Evolutionary conservation across 2,113 vertebrate species (phyloP).

Genomic region (Nyctereutes procyonoides): DNA sequence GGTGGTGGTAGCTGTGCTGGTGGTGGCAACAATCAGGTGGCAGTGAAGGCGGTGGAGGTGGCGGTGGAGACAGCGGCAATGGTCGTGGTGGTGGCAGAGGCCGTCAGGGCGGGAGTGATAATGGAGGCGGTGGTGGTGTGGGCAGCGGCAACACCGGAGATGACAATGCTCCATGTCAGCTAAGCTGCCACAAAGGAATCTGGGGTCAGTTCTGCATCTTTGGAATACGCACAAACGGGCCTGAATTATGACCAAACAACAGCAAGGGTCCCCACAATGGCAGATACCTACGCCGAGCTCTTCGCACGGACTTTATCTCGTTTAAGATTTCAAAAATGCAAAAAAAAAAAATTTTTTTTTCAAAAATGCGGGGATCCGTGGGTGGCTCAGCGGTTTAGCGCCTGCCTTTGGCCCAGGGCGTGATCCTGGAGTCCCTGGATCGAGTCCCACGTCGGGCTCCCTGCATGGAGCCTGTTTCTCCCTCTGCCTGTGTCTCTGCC

Average conservation of each 20-base stretch:
- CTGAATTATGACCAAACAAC: neutral
- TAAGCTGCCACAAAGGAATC: neutral
- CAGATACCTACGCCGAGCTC: neutral
- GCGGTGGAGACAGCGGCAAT: accelerated
- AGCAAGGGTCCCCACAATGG: neutral
- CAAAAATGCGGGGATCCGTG: too few species aligned
- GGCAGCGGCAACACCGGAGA: neutral
- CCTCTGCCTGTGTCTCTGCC: too few species aligned
- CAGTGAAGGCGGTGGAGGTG: accelerated
- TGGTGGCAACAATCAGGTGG: neutral
- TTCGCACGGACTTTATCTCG: neutral
- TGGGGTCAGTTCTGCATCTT: neutral
- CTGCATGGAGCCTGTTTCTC: too few species aligned
- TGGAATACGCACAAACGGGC: neutral
- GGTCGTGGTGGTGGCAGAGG: neutral
- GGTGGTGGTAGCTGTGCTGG: too few species aligned
- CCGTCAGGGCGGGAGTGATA: accelerated
- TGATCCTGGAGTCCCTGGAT: too few species aligned
- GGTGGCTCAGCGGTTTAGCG: too few species aligned
- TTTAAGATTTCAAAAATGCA: neutral
- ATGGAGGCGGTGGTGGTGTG: neutral
- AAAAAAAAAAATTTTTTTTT: neutral
- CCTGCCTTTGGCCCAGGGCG: too few species aligned
- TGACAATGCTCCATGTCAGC: neutral
- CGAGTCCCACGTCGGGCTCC: too few species aligned